Percentiles rank a stretch among this genome's conserved stretches.
These are phyloP conservation scores for Microcaecilia unicolor DNA, from an alignment of 2,797 vertebrate genomes.

Conservation along the genomic window DNA sequence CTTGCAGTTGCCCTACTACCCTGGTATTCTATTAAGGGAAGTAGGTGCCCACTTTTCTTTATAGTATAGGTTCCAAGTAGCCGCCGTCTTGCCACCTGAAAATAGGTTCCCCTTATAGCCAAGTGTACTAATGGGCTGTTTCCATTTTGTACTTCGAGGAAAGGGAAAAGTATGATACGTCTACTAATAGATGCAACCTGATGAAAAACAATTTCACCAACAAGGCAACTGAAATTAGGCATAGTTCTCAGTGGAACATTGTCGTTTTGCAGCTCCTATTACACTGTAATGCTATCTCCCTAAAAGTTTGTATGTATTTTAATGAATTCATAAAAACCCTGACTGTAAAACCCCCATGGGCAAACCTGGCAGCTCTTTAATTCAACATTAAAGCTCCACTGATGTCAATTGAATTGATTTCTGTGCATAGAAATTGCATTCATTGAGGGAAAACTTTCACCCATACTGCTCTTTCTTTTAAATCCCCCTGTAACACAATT, in stretches of 20 bases:
- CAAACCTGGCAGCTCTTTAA: conserved; percentile 39
- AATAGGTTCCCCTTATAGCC: too few species aligned
- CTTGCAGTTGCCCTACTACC: too few species aligned
- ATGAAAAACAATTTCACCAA: conserved; percentile 49
- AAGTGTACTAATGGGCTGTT: too few species aligned
- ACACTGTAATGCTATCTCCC: conserved; percentile 41
- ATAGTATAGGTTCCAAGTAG: too few species aligned
- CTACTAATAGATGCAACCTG: conserved; percentile 36
- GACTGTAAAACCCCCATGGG: conserved; percentile 38
- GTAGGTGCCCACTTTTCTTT: too few species aligned
- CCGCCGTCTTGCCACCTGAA: too few species aligned
- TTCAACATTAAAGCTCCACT: conserved; percentile 45
- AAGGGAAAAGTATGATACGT: conserved; percentile 36
- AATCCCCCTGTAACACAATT: background rate
- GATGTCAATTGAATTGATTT: conserved; percentile 36
- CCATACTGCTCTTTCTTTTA: background rate
- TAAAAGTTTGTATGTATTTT: conserved; percentile 50
- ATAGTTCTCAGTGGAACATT: conserved; percentile 40
- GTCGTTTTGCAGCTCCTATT: conserved; percentile 48
- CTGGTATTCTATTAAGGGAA: too few species aligned
- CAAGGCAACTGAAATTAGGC: conserved; percentile 43
- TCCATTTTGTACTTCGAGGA: too few species aligned
- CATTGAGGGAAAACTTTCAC: background rate
- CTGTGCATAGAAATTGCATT: conserved; percentile 10
- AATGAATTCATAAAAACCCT: conserved; percentile 51